A percentile compares a stretch with the other conserved stretches of the same genome.
Evolutionary conservation across 2,113 vertebrate genomes (phyloP).

Genomic region (Hydrochoerus hydrochaeris): DNA sequence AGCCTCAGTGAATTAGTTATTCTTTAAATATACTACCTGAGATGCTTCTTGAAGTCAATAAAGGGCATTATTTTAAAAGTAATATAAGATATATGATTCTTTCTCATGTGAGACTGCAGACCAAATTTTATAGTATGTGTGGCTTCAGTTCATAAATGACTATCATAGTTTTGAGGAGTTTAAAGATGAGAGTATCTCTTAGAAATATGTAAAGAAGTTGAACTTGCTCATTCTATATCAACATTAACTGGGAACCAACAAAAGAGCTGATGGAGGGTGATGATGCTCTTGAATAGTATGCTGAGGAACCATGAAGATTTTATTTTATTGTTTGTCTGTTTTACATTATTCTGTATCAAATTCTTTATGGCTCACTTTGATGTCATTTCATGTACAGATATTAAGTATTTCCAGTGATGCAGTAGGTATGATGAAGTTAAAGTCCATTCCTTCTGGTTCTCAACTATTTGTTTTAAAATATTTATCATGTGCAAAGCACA

Average conservation of each 20-base stretch:
- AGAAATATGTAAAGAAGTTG: neutral
- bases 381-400: neutral
- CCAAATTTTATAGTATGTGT: neutral
- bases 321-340: neutral
- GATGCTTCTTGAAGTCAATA: conserved; percentile 8
- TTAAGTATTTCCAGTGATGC: neutral
- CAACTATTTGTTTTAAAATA: conserved; percentile 20
- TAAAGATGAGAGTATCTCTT: neutral
- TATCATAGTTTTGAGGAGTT: neutral
- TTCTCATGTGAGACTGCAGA: neutral
- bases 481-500: neutral
- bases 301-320: neutral
- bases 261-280: neutral
- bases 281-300: neutral
- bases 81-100: neutral
- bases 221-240: neutral
- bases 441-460: neutral
- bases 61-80: neutral
- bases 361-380: conserved; percentile 24
- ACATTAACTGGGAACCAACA: neutral
- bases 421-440: neutral
- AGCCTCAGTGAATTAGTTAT: neutral
- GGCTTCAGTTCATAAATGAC: neutral
- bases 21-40: neutral
- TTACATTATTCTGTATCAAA: neutral